These are phyloP conservation scores for Acrocephalus arundinaceus DNA, from an alignment of 2,113 vertebrate species.

Conservation along the genomic window DNA sequence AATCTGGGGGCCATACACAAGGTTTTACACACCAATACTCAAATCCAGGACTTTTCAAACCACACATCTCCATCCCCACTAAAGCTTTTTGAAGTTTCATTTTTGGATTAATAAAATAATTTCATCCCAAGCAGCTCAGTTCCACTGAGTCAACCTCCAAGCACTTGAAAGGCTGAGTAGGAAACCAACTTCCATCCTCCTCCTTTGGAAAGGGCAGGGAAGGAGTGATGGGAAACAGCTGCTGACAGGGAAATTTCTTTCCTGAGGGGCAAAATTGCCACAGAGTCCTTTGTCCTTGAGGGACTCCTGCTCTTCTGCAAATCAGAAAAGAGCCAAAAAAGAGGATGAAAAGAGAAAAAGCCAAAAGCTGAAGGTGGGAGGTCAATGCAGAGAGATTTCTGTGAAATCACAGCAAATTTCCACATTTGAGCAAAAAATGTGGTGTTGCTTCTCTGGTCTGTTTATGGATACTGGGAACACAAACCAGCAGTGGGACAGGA, in stretches of 20 bases:
- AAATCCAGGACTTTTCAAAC: not conserved
- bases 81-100: not conserved
- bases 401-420: not conserved
- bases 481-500: not conserved
- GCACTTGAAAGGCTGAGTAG: not conserved
- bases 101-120: not conserved
- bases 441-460: not conserved
- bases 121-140: not conserved
- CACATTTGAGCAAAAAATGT: not conserved
- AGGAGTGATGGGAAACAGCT: slow-evolving; percentile 29
- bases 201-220: not conserved
- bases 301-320: not conserved
- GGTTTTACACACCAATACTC: not conserved
- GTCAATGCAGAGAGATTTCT: not conserved
- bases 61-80: not conserved
- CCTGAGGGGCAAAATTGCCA: not conserved
- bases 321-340: not conserved
- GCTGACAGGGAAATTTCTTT: not conserved
- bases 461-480: not conserved
- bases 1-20: not conserved
- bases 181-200: not conserved
- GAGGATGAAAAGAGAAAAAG: not conserved
- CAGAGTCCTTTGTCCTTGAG: not conserved
- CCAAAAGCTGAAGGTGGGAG: not conserved
- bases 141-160: not conserved